A percentile compares a stretch with the other conserved stretches of the same genome.
These are phyloP conservation scores for Chouioia cunea DNA, from an alignment of 2,888 invertebrate species.

Conservation along the genomic window DNA sequence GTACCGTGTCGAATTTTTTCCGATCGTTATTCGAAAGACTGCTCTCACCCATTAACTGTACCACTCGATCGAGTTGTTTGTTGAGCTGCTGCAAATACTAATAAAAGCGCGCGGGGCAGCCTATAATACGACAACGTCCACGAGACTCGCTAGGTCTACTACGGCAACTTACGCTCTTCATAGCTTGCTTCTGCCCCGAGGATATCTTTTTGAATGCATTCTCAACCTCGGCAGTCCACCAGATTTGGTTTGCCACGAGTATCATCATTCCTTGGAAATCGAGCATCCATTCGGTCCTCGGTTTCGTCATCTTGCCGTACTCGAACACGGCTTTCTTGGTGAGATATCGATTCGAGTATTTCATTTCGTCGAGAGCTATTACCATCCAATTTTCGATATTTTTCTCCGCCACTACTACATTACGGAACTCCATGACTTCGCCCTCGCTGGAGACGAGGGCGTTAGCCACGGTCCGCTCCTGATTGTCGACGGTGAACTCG, in stretches of 20 bases:
- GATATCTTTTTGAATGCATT: conserved; percentile 83
- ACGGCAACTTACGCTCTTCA: conserved; percentile 78
- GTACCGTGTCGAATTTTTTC: conserved; percentile 87
- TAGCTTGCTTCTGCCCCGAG: conserved; percentile 84
- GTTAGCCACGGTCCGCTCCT: conserved; percentile 77
- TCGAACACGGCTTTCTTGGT: conserved; percentile 90
- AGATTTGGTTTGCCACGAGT: conserved; percentile 88
- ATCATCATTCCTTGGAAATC: conserved; percentile 91
- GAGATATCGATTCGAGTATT: conserved; percentile 83
- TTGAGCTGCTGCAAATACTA: conserved; percentile 83
- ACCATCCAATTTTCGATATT: conserved; percentile 96
- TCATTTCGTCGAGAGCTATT: conserved; percentile 86
- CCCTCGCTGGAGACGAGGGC: conserved; percentile 91
- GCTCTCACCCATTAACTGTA: conserved; percentile 69
- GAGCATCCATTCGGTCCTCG: conserved; percentile 88
- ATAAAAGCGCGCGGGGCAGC: no score
- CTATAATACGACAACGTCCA: no score
- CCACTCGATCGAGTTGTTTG: conserved; percentile 85
- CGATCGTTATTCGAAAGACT: conserved; percentile 82
- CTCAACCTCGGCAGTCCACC: conserved; percentile 97
- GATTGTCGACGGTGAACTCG: conserved; percentile 76
- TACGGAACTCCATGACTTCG: conserved; percentile 88
- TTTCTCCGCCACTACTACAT: conserved; percentile 79
- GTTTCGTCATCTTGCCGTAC: conserved; percentile 77
- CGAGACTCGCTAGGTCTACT: not conserved